Conservation (phyloP, 2,113 vertebrate species). For the Girardinichthys multiradiatus region DNA sequence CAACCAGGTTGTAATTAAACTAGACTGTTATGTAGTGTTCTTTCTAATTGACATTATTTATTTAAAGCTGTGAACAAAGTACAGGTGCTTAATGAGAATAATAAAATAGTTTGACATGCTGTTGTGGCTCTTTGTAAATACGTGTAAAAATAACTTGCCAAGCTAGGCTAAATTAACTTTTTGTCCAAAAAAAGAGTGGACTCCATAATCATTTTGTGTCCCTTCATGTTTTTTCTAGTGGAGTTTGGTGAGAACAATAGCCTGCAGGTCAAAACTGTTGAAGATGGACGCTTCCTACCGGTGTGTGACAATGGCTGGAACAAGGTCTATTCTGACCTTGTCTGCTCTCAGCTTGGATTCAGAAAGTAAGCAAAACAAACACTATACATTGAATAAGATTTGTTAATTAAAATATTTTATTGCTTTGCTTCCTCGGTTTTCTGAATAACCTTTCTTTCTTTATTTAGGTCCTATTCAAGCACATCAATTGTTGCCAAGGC, state of each 20-base stretch:
- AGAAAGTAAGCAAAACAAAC: slow-evolving; percentile 47
- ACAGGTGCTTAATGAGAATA: background rate
- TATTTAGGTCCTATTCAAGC: slow-evolving; percentile 49
- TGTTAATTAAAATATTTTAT: too few relatives aligned
- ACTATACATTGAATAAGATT: background rate
- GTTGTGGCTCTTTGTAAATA: background rate
- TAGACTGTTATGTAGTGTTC: background rate
- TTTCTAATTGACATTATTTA: background rate
- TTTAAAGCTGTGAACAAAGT: background rate
- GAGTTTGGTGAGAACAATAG: slow-evolving; percentile 38
- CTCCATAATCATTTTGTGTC: background rate
- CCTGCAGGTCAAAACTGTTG: slow-evolving; percentile 64
- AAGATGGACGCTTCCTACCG: slow-evolving; percentile 69
- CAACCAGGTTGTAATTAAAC: background rate
- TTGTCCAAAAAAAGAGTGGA: background rate
- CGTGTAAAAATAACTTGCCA: background rate
- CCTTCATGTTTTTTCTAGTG: slow-evolving; percentile 57
- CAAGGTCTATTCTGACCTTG: slow-evolving; percentile 40
- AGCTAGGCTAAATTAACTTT: background rate
- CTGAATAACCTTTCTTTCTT: slow-evolving; percentile 17
- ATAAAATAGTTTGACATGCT: background rate
- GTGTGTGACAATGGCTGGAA: slow-evolving; percentile 70
- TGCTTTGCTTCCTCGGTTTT: slow-evolving; percentile 12
- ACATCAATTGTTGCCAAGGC: background rate
- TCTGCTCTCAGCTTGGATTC: slow-evolving; percentile 74